phyloP scores from a whole-genome alignment of 2,797 vertebrate species.

The Anguilla pacifica region DNA sequence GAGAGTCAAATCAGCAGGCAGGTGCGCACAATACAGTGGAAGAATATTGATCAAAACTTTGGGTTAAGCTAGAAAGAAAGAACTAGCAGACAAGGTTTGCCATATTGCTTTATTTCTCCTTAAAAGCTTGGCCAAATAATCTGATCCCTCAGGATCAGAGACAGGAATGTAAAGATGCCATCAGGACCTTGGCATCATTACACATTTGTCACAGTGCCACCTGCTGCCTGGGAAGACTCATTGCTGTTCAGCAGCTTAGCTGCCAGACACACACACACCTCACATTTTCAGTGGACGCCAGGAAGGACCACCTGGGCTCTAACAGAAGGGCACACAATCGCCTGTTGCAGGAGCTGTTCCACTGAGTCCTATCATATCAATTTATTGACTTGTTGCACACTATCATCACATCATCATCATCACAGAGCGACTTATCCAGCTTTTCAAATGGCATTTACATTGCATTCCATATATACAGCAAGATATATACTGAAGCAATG shows the following conservation, averaged over 20 bases:
- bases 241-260: neutral
- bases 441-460: too few relatives aligned
- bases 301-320: neutral
- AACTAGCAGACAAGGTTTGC: neutral
- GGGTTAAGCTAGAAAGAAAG: neutral
- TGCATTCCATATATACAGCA: too few relatives aligned
- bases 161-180: neutral
- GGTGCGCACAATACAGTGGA: neutral
- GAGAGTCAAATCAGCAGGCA: neutral
- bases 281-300: slow-evolving; percentile 1
- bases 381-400: slow-evolving; percentile 8
- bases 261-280: slow-evolving; percentile 7
- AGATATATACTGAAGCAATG: too few relatives aligned
- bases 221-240: slow-evolving; percentile 24
- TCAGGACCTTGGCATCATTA: neutral
- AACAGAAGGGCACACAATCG: neutral
- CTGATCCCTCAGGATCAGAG: neutral
- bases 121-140: neutral
- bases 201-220: slow-evolving; percentile 23
- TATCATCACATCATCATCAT: slow-evolving; percentile 9
- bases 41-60: neutral
- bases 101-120: neutral
- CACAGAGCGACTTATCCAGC: too few relatives aligned
- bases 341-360: neutral
- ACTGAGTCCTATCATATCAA: neutral